phyloP scores from a whole-genome alignment of 2,113 vertebrate genomes.

The Columba livia region DNA sequence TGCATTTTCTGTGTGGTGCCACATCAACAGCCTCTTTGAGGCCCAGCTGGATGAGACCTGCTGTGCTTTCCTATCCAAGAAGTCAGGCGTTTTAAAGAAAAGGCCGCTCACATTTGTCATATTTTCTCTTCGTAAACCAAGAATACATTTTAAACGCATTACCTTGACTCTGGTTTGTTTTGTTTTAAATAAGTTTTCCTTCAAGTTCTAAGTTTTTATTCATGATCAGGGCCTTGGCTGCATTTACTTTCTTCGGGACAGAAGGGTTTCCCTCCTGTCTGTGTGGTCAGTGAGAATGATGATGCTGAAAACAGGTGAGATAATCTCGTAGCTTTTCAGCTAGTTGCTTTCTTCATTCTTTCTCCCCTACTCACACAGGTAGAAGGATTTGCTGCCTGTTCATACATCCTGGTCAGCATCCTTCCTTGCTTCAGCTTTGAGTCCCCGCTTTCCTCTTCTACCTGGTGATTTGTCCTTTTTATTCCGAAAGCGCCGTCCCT shows the following conservation, averaged over 20 bases:
- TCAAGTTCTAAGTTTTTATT: rapidly evolving
- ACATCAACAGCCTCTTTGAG: neutral
- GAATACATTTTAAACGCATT: neutral
- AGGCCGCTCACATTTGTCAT: neutral
- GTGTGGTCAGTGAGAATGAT: neutral
- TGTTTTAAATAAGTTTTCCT: neutral
- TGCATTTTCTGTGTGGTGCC: neutral
- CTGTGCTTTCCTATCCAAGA: neutral
- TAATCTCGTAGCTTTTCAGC: neutral
- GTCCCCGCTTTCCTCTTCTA: neutral
- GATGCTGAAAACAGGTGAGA: neutral
- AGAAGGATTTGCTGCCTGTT: neutral
- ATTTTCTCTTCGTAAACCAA: neutral
- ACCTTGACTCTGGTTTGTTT: neutral
- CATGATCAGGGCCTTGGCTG: neutral
- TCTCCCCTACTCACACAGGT: neutral
- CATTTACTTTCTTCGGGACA: neutral
- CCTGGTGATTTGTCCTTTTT: neutral
- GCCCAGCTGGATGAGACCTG: neutral
- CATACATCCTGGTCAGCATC: neutral
- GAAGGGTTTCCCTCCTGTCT: neutral
- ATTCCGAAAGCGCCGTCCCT: neutral
- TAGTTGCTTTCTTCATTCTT: neutral
- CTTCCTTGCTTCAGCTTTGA: neutral
- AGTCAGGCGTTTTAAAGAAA: neutral